phyloP scores from a whole-genome alignment of 2,888 invertebrate species.

The Caenorhabditis zanzibari region DNA sequence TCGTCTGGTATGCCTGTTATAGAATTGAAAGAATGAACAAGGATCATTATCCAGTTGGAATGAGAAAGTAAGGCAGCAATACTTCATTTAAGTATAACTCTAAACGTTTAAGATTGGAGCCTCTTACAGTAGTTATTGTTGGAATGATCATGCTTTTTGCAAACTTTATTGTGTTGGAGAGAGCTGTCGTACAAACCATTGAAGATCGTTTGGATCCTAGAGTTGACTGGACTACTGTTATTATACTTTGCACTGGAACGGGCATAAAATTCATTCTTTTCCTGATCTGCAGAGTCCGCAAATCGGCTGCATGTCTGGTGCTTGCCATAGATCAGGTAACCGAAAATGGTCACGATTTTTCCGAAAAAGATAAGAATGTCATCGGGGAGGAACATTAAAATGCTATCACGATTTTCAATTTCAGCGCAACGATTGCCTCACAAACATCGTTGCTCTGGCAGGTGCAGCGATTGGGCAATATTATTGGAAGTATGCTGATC shows the following conservation, averaged over 20 bases:
- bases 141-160: constrained; percentile 84
- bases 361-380: background rate
- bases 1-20: constrained; percentile 84
- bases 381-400: background rate
- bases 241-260: constrained; percentile 72
- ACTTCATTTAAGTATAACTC: background rate
- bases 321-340: constrained; percentile 84
- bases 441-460: constrained; percentile 84
- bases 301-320: constrained; percentile 70
- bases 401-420: background rate
- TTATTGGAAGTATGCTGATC: constrained; percentile 85
- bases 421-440: constrained; percentile 84
- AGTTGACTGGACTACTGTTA: constrained; percentile 71
- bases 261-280: constrained; percentile 73
- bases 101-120: constrained; percentile 81
- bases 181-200: constrained; percentile 83
- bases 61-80: constrained; percentile 75
- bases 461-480: constrained; percentile 84
- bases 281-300: constrained; percentile 71
- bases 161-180: constrained; percentile 83
- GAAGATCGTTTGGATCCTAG: constrained; percentile 66
- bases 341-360: background rate
- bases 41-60: constrained; percentile 84
- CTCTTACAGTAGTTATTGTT: constrained; percentile 84
- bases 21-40: constrained; percentile 81